Evolutionary conservation across 2,113 vertebrate genomes (phyloP), one percentile per base, ranked within the genome.

Genomic region (Heteronetta atricapilla): DNA sequence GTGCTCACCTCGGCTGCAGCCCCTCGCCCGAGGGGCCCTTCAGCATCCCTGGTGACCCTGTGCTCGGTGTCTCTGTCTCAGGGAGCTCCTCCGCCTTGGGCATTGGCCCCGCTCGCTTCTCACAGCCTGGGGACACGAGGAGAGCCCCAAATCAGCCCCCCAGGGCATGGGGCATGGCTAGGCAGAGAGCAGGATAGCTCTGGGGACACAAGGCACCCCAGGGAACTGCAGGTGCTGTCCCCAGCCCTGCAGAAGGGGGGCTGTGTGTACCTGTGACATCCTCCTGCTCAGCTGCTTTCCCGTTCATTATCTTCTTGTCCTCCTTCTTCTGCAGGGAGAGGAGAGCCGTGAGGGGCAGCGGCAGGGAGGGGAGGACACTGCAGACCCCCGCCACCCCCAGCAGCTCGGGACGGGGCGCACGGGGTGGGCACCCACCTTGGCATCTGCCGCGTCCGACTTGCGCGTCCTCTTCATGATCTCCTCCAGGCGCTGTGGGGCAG

Each of bases 401-500:
- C 3, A 2, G 46, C 34, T 23, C 0, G 0, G 53, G n/a, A 56
- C 13, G 69, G 7, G 56, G 67, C 11, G 8, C 19, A 11, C n/a
- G 12, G 52, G 13, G 78, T 25, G n/a, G 26, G 36, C 29, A 56
- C 67, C 66, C 95, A 99, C 99, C 98, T 99, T 99, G 80, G 94
- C 68, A 70, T 99, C 99, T 3, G 95, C 96, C 20, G 91, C 87
- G 2, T 99, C 99, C 0, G 99, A 98, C 92, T 98, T 99, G 82
- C 99, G 98, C 3, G 99, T 99, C 95, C 99, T 98, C 98, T 99
- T 99, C 99, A 99, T 99, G 90, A 99, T 99, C 97, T 99, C 98
- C 34, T 99, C 99, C 95, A 99, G 98, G 66, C 99, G 99, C 99
- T 99, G 97, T 18, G 3, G 67, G 72, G 31, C 40, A 89, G 50